Evolutionary conservation across 2,797 vertebrate species (phyloP), one percentile per base, ranked within the genome.

Genomic region (Bovichtus diacanthus): DNA sequence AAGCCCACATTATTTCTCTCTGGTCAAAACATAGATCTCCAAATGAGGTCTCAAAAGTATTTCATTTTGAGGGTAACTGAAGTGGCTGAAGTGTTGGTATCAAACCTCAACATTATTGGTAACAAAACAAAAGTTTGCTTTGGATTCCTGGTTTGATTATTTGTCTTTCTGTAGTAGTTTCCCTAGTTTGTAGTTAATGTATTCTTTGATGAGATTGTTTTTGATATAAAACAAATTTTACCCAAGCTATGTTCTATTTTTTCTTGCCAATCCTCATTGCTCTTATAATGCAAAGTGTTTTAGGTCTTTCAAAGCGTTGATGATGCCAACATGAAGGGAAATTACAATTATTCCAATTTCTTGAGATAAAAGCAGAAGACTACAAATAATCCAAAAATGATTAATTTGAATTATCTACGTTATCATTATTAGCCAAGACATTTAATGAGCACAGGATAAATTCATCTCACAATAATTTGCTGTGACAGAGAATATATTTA

Each of bases 11-110:
- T 36, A 44, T 67, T 31, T 73, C 12, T 9, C 36, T 65, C 4
- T 19, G 50, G 66, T 67, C 29, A 41, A 47, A 74, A 70, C 31
- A 61, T n/a, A 38, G 1, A 62, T 47, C 11, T 70, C 9, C 6
- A 43, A 75, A 72, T 73, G 18, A 51, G 16, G 67, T 49, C 25
- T 63, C 9, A 31, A 68, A 75, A 54, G 59, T 70, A 72, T 47
- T 49, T 61, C 39, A 39, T 63, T 41, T 51, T 56, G 46, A 70
- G 31, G 10, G 13, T 7, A 29, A 29, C 10, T 19, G 15, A 29
- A 21, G 23, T 31, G 13, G 16, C 25, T 3, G 4, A 54, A 53
- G 27, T 29, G 13, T 25, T 49, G 15, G 21, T 6, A 46, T 25
- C 16, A 69, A 47, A 58, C 11, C 29, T 19, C 3, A n/a, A 18